Evolutionary conservation across 1,140 invertebrate species (phyloP).

Genomic region (Pseudomyrmex cubaensis): DNA sequence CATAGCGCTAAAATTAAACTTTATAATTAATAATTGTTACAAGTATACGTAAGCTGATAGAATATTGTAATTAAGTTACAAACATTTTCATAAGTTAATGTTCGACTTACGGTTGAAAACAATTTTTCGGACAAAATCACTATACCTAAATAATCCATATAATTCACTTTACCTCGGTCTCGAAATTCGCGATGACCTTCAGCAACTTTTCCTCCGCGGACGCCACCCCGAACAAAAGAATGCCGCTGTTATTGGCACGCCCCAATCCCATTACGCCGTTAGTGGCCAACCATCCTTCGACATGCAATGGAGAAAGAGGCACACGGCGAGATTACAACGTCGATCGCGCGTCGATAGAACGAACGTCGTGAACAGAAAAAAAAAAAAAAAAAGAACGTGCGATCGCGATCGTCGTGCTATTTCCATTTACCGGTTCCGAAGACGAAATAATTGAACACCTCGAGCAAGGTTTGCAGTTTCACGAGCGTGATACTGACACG

Average conservation of each 20-base stretch:
- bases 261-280: constrained; percentile 87
- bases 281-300: constrained; percentile 84
- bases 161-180: constrained; percentile 84
- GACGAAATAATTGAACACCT: constrained; percentile 87
- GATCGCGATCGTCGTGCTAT: not conserved
- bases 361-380: not conserved
- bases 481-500: constrained; percentile 88
- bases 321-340: constrained; percentile 23
- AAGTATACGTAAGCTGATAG: not conserved
- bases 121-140: not conserved
- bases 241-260: constrained; percentile 84
- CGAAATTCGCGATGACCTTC: constrained; percentile 89
- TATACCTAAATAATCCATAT: no score
- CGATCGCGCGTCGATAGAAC: not conserved
- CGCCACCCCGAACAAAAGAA: constrained; percentile 89
- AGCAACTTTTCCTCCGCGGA: constrained; percentile 88
- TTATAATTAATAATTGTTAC: not conserved
- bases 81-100: not conserved
- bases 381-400: no score
- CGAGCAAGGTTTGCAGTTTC: constrained; percentile 86
- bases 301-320: constrained; percentile 30
- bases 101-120: not conserved
- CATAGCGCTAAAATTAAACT: not conserved
- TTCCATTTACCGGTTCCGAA: constrained; percentile 86
- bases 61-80: not conserved